Evolutionary conservation across 2,797 vertebrate species (phyloP), one percentile per base, ranked within the genome.

Genomic region (Heteromormyrus szaboi): DNA sequence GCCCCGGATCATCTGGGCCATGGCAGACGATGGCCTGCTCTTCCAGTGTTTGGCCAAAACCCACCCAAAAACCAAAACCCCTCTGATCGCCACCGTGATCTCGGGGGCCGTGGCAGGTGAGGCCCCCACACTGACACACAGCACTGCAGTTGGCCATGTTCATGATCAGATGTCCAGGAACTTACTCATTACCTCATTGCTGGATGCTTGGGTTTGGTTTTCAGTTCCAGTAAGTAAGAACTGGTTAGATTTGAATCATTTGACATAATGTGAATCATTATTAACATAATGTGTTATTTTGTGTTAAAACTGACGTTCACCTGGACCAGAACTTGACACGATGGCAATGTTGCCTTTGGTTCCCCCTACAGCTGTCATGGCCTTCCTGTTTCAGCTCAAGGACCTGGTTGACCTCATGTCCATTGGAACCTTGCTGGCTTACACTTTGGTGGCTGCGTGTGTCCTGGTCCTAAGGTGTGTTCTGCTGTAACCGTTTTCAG

Each of bases 381-480:
- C 98, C 1, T 98, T 99, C 93, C 96, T 99, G 87, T 98, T 99
- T 88, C 97, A 99, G 91, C 92, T 99, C 94, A 98, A 98, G 94
- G 97, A 98, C 90, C 94, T 99, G 93, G 98, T 99, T 50, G 97
- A 99, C 91, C 96, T 99, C 89, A 99, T 99, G 98, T 99, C 98
- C 83, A 99, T 99, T 0, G 98, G 98, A 22, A 99, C 98, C 0
- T 96, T 99, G 90, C 94, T 99, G 93, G 98, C 98, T 44, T 99
- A 99, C 88, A 98, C 98, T 2, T 92, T 99, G 93, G 98, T 99
- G 89, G 98, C 98, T 51, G 97, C 98, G 88, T 99, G 98, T 19
- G 98, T 99, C 11, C 94, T 99, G 89, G 96, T 99, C 88, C 94
- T 99, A 93, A 97, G 98, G 98, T 99, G 96, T 0, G 90, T 22